phyloP scores from a whole-genome alignment of 2,888 invertebrate genomes.

The Erebia epiphron region DNA sequence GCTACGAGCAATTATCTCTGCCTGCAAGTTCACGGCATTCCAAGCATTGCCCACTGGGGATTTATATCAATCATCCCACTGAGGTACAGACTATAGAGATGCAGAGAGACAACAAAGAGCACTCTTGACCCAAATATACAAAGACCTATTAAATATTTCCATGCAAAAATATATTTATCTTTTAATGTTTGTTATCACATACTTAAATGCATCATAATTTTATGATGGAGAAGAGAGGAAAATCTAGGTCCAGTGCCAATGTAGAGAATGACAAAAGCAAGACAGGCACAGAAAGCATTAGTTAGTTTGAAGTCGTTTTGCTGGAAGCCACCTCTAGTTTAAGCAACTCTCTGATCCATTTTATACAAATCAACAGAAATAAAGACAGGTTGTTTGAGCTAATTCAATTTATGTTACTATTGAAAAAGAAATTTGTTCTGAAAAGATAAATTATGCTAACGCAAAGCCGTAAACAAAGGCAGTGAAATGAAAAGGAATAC shows the following conservation, averaged over 20 bases:
- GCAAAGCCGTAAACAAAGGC: not conserved
- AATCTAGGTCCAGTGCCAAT: too few relatives aligned
- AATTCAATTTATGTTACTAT: slow-evolving; percentile 20
- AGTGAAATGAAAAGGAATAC: not conserved
- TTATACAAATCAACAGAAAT: slow-evolving; percentile 14
- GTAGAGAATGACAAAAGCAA: too few relatives aligned
- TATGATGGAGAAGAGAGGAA: too few relatives aligned
- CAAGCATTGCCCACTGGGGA: slow-evolving; percentile 45
- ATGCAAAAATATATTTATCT: too few relatives aligned
- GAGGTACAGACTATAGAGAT: not conserved
- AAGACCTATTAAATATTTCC: too few relatives aligned
- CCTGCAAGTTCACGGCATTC: slow-evolving; percentile 53
- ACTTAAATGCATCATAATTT: too few relatives aligned
- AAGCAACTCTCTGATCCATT: not conserved
- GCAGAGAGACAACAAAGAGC: not conserved
- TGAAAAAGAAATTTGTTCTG: slow-evolving; percentile 1
- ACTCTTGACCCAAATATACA: too few relatives aligned
- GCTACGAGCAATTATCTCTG: slow-evolving; percentile 69
- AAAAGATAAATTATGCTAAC: not conserved
- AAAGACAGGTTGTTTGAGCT: slow-evolving; percentile 8
- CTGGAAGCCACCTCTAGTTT: not conserved
- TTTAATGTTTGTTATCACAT: too few relatives aligned
- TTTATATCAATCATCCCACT: slow-evolving; percentile 23
- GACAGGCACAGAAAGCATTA: not conserved
- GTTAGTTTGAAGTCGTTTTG: too few relatives aligned